Evolutionary conservation across 2,113 vertebrate species (phyloP).

Genomic region (Mormyrus lacerda): DNA sequence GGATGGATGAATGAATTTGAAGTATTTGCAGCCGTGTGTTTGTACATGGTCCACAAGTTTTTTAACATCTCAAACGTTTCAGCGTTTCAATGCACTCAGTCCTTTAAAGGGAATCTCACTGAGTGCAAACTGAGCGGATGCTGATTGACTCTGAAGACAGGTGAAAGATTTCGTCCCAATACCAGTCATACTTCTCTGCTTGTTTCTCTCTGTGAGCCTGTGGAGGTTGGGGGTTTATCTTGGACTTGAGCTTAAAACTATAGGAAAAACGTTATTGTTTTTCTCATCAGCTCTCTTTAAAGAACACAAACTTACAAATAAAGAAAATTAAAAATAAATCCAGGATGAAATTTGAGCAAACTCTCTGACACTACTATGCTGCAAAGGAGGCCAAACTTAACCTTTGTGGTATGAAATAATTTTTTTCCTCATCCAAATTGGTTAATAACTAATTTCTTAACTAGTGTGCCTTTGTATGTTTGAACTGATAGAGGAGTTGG

Average conservation of each 20-base stretch:
- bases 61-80: neutral
- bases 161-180: neutral
- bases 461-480: neutral
- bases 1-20: neutral
- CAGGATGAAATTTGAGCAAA: too few relatives aligned
- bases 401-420: neutral
- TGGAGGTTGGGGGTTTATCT: neutral
- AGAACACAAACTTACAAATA: neutral
- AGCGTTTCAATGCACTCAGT: neutral
- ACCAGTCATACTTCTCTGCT: neutral
- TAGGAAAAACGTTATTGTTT: neutral
- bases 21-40: neutral
- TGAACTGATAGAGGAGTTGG: neutral
- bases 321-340: neutral
- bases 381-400: neutral
- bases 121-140: neutral
- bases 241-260: neutral
- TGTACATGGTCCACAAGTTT: neutral
- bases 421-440: neutral
- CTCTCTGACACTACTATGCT: neutral
- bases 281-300: neutral
- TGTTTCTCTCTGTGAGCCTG: neutral
- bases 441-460: neutral
- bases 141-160: neutral
- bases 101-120: neutral